Conservation (phyloP, 37 sponge, comb jelly and placozoan species). For the Amphimedon queenslandica region DNA sequence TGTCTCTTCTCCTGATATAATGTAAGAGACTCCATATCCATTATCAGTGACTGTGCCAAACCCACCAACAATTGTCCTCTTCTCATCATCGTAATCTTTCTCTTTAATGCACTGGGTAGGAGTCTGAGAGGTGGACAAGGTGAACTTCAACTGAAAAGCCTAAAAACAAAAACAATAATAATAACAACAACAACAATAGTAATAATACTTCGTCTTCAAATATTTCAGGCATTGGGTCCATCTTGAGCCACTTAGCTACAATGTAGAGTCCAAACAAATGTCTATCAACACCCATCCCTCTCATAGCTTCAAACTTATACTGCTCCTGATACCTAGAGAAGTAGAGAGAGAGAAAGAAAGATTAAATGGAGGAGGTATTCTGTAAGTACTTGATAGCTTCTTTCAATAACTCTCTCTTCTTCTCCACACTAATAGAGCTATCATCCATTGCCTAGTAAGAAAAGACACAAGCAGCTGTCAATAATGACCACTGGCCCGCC, state of each 20-base stretch:
- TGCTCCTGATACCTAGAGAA: slow-evolving; percentile 54
- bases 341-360: not conserved
- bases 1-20: slow-evolving; percentile 78
- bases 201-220: slow-evolving; percentile 62
- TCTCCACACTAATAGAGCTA: slow-evolving; percentile 12
- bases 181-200: not conserved
- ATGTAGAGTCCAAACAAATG: slow-evolving; percentile 82
- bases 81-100: slow-evolving; percentile 17
- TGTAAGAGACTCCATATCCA: slow-evolving; percentile 91
- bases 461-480: too few relatives aligned
- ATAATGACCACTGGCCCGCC: too few relatives aligned
- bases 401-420: slow-evolving; percentile 41
- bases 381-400: slow-evolving; percentile 44
- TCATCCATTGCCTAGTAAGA: slow-evolving; percentile 42
- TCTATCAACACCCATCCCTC: slow-evolving; percentile 72
- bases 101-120: slow-evolving; percentile 34
- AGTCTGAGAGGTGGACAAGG: slow-evolving; percentile 79
- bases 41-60: slow-evolving; percentile 83
- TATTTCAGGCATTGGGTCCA: slow-evolving; percentile 67
- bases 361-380: not conserved
- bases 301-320: slow-evolving; percentile 80
- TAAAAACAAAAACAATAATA: not conserved
- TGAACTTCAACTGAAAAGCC: slow-evolving; percentile 58
- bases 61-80: slow-evolving; percentile 53
- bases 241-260: slow-evolving; percentile 60